Percentiles rank a stretch among this genome's conserved stretches.
Conservation (phyloP, 2,113 vertebrate genomes). For the Sinocyclocheilus grahami region DNA sequence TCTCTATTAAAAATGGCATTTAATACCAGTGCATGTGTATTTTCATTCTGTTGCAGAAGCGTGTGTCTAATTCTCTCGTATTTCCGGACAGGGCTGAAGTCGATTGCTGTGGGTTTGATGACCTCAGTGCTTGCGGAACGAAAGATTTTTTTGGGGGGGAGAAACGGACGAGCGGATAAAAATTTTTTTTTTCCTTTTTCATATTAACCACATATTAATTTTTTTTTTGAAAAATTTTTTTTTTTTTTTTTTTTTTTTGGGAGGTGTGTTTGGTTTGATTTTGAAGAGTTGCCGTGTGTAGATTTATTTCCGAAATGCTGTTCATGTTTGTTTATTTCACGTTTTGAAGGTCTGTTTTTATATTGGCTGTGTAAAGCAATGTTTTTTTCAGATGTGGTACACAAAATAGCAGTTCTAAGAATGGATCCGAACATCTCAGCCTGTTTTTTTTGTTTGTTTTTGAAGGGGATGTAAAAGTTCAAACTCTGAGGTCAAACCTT, state of each 20-base stretch:
- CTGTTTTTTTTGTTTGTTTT: background rate
- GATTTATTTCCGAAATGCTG: slow-evolving; percentile 69
- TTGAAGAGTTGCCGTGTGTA: too few species aligned
- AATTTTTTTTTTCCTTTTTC: too few species aligned
- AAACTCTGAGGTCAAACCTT: slow-evolving; percentile 65
- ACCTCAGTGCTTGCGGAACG: slow-evolving; percentile 75
- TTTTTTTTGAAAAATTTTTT: too few species aligned
- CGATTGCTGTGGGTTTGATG: slow-evolving; percentile 68
- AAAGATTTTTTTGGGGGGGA: slow-evolving; percentile 18
- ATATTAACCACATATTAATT: too few species aligned
- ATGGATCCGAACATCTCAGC: background rate
- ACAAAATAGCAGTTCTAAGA: background rate
- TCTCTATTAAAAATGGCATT: too few species aligned
- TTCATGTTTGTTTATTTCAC: slow-evolving; percentile 52
- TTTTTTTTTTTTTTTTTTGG: slow-evolving; percentile 53
- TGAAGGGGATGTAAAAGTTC: background rate
- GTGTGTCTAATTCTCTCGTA: background rate
- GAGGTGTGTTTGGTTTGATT: slow-evolving; percentile 62
- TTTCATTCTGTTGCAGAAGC: too few species aligned
- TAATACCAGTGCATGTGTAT: too few species aligned
- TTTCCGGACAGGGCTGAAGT: slow-evolving; percentile 76
- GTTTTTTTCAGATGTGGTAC: slow-evolving; percentile 33
- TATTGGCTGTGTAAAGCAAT: background rate
- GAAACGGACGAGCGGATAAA: slow-evolving; percentile 75
- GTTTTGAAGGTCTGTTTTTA: slow-evolving; percentile 56